Evolutionary conservation across 2,797 vertebrate species (phyloP), one percentile per base, ranked within the genome.

Genomic region (Microcaecilia unicolor): DNA sequence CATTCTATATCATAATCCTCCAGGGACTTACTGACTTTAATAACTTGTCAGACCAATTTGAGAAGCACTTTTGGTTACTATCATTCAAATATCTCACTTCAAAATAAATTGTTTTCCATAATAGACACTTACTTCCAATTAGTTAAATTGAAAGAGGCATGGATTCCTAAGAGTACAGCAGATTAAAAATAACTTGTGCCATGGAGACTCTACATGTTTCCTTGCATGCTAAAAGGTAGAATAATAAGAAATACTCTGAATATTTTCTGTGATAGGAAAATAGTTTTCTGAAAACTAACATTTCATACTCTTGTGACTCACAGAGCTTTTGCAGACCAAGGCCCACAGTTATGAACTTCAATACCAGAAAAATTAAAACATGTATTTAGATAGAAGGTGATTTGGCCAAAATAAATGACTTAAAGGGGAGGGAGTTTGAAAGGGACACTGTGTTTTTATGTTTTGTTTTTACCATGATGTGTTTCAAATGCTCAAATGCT

Each of bases 31-130:
- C 49, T 45, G 10, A 17, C 41, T 22, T 38, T 60, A 64, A 41
- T 61, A 61, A 61, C 34, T 55, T 65, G 20, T 52, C 40, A 59
- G 25, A 34, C 15, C 37, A 43, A n/a, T 43, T 48, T 51, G 36
- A 40, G 28, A 64, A 20, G 37, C 40, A 28, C 29, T 58, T 56
- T 63, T 61, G 14, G 28, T 51, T 37, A 34, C 40, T 51, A 52
- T 60, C 39, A 61, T 57, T 55, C 32, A 55, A 54, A 52, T 58
- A 44, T 38, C 9, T 19, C 20, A 42, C 51, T 66, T 68, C 44
- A 64, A 51, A 65, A 41, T 49, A 50, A 59, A 64, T 28, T 59
- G 9, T 30, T 53, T n/a, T 37, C 56, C 42, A 44, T 48, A 61
- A 58, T 19, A 37, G 8, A 38, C 28, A 26, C 8, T 61, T 48